Percentiles rank a stretch among this genome's conserved stretches.
These are phyloP conservation scores for Astreopora myriophthalma DNA, from an alignment of 64 coral and sea anemone species.

Conservation along the genomic window DNA sequence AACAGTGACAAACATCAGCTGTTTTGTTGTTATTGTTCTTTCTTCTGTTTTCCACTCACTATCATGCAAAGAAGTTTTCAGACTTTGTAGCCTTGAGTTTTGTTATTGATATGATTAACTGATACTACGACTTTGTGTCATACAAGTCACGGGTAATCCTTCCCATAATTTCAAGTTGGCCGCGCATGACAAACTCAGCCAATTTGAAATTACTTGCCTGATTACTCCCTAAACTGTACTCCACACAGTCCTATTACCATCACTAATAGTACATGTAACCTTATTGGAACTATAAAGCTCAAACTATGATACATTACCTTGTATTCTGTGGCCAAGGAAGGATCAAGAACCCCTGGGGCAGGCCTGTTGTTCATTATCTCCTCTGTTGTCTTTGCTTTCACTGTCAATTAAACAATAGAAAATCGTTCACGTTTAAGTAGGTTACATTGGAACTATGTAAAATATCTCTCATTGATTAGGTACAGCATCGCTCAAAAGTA, in stretches of 20 bases:
- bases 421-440: too few relatives aligned
- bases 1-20: too few relatives aligned
- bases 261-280: too few relatives aligned
- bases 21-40: too few relatives aligned
- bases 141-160: background rate
- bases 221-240: too few relatives aligned
- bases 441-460: too few relatives aligned
- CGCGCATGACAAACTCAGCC: background rate
- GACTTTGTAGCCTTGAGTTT: too few relatives aligned
- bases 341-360: background rate
- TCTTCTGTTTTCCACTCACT: too few relatives aligned
- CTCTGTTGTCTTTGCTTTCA: constrained; percentile 43
- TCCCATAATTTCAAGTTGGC: background rate
- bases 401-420: background rate
- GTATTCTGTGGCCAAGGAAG: background rate
- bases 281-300: too few relatives aligned
- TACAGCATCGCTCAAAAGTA: too few relatives aligned
- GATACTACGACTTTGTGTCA: background rate
- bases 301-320: background rate
- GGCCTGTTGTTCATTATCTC: constrained; percentile 11
- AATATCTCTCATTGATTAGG: too few relatives aligned
- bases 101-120: background rate
- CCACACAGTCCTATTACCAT: background rate
- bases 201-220: background rate
- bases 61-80: too few relatives aligned